Evolutionary conservation across 2,888 invertebrate genomes (phyloP), one percentile per base, ranked within the genome.

Genomic region (Hedychridium roseum): DNA sequence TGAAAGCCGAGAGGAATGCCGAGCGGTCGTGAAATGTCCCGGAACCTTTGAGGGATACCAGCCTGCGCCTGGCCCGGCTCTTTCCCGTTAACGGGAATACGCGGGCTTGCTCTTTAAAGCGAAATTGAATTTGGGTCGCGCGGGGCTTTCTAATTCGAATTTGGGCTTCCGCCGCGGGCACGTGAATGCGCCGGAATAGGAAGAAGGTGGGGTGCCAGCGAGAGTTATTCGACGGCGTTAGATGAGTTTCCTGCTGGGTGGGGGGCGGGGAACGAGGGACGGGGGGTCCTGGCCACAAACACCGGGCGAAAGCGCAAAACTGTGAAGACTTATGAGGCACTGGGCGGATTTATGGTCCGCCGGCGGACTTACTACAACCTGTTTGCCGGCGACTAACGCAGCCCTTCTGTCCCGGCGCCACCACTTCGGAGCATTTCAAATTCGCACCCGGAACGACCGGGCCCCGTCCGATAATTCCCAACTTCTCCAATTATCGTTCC

Each of bases 401-500:
- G n/a, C n/a, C 21, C 26, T 34, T 1, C 36, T 2, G 2, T 2
- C 9, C 3, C 12, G 30, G 11, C 26, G 11, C 2, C 11, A n/a
- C 12, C 35, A 15, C 42, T 12, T 16, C 30, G 28, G 31, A 38
- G 38, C 47, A 42, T 51, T 23, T 51, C 30, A 39, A 43, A 51
- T 51, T 51, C 43, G 43, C 34, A 28, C 28, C 9, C 15, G 15
- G 14, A 32, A 35, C 43, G 43, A 40, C 18, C 2, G 12, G 20
- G 18, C 28, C 18, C 42, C 49, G 40, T 37, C 42, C 60, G 51
- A 58, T 60, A 53, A 58, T 57, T 57, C 40, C 30, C 34, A 60
- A 55, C 58, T 58, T 61, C 52, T 48, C 60, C 57, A 60, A 61
- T 60, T 61, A 61, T 60, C 52, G 49, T 55, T 43, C 41, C 41